Conservation (phyloP, 2,888 invertebrate genomes). For the Dasysyrphus tricinctus region DNA sequence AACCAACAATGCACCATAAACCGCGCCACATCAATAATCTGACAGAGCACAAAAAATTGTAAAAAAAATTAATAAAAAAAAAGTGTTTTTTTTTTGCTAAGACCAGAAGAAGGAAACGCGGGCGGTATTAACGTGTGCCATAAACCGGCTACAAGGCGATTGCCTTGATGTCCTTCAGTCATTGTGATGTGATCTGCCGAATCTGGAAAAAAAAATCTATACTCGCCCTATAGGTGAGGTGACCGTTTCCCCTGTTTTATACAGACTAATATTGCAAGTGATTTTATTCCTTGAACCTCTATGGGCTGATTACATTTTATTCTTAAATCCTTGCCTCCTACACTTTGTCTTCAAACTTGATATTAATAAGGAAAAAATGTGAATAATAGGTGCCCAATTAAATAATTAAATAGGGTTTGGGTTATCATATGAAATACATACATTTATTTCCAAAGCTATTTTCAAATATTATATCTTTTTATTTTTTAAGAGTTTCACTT, state of each 20-base stretch:
- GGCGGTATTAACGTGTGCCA: conserved; percentile 74
- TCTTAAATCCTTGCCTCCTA: no score
- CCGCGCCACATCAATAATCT: conserved; percentile 75
- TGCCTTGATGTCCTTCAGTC: conserved; percentile 70
- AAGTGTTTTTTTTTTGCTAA: neutral
- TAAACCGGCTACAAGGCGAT: conserved; percentile 56
- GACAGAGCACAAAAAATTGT: conserved; percentile 25
- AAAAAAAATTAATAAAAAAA: conserved; percentile 21
- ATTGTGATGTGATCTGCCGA: conserved; percentile 69
- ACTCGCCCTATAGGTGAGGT: neutral
- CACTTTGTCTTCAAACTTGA: no score
- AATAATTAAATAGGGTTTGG: no score
- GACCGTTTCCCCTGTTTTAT: neutral
- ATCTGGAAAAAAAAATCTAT: conserved; percentile 25
- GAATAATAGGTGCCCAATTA: no score
- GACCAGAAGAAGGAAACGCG: conserved; percentile 52
- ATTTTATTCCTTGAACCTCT: neutral
- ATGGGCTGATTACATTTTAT: no score
- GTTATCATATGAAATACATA: no score
- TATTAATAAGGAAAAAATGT: no score
- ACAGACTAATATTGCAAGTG: neutral
- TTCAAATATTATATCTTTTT: no score
- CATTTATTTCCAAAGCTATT: no score
- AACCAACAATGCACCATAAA: conserved; percentile 75
- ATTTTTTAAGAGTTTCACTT: no score